phyloP scores from a whole-genome alignment of 2,113 vertebrate species.

The Gavia stellata region DNA sequence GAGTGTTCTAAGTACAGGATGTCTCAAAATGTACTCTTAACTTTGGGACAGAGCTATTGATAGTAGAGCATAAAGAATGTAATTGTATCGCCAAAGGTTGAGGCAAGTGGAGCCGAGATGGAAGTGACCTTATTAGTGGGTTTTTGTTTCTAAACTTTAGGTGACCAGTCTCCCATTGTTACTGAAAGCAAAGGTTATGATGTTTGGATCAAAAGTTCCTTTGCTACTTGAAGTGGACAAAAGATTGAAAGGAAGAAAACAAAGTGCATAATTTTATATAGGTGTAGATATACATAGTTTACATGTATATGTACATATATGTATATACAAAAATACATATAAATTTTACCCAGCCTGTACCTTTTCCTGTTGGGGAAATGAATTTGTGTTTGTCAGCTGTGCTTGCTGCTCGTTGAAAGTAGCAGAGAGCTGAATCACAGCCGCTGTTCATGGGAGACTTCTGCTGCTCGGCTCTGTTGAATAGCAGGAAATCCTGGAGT shows the following conservation, averaged over 20 bases:
- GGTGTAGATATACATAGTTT: not conserved
- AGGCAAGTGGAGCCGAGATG: not conserved
- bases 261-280: not conserved
- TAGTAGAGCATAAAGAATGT: not conserved
- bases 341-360: not conserved
- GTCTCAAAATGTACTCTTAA: not conserved
- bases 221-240: not conserved
- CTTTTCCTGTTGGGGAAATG: not conserved
- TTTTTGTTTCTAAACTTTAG: not conserved
- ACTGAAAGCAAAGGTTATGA: not conserved
- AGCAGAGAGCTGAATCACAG: not conserved
- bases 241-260: not conserved
- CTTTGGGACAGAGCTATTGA: not conserved
- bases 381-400: not conserved
- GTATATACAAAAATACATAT: too few species aligned
- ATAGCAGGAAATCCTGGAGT: slow-evolving; percentile 65
- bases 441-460: not conserved
- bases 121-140: not conserved
- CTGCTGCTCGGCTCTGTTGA: slow-evolving; percentile 3
- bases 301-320: not conserved
- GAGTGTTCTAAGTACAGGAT: not conserved
- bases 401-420: not conserved
- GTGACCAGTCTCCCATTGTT: not conserved
- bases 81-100: not conserved
- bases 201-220: not conserved